Base-by-base conservation (phyloP, 2,113 vertebrate species). In the Callocephalon fimbriatum region DNA sequence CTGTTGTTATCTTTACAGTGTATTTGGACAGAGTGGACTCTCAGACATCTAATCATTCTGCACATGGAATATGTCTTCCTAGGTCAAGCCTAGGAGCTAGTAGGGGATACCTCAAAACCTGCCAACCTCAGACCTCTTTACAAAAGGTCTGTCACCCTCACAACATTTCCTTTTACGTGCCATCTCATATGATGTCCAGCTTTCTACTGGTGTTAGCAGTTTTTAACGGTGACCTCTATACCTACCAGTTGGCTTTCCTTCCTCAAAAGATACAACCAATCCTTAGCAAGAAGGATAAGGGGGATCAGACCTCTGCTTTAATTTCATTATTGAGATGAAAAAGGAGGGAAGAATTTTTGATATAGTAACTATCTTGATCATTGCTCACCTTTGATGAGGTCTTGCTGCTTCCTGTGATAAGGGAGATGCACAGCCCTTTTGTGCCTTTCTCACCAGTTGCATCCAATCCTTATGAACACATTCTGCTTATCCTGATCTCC, bases 311-410 rank as follows among this genome's bases (percentile, higher is more conserved):
- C 12, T 67, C 44, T 68, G 29, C 6, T 32, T 79, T 68, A 42
- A 44, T 51, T 61, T 56, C 11, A 68, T 9, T 16, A 85, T 48
- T 29, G 35, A 29, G 15, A 20, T 0, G 3, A 62, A 51, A 70
- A 38, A 42, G 6, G 2, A 35, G 1, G 4, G 19, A 3, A 40
- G 3, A 76, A 31, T 1, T 37, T 86, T 47, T 70, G 45, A 11
- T 14, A 35, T 9, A 44, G 50, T 86, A 91, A 63, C 15, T 53
- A 11, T 21, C 2, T 76, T 40, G 18, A 31, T 20, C 10, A 29
- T 32, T 40, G 5, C 6, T 66, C 0, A 0, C 4, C 8, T 40
- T 38, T 59, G 20, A 31, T 47, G 9, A 35, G 9, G 15, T 58
- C n/a, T 54, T 47, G 13, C 18, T 77, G 29, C 18, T 73, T 6